Base-by-base conservation (phyloP, 1,140 invertebrate species). In the Drosophila persimilis region DNA sequence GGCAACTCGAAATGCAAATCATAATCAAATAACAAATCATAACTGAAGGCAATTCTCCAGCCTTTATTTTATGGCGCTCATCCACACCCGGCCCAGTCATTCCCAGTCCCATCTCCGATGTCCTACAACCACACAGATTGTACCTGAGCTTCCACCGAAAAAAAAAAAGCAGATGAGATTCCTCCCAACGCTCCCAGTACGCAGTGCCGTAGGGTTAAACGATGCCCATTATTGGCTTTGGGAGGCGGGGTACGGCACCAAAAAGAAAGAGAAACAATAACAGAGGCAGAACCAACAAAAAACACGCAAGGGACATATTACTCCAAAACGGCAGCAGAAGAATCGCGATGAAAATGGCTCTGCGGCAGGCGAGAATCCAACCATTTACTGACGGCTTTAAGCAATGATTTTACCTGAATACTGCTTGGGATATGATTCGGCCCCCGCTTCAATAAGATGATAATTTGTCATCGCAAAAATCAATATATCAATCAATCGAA, bases 21-120 rank as follows among this genome's bases (percentile, higher is more conserved):
- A 84, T 86, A 80, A 80, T 80, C 80, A 63, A 64, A 60, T 58
- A 86, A 80, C 67, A 84, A 86, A 84, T 80, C 81, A 85, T 77
- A 85, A 66, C 55, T 74, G 53, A 59, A 73, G 77, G 41, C 58
- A 74, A 56, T 62, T 39, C 67, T 59, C 50, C 64, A 15, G 48
- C 45, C 55, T 66, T 64, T 57, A 61, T 73, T 85, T 85, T 80
- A 84, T 69, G 80, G 44, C 26, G 31, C 44, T 52, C 54, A 48
- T 51, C 50, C 62, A 43, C 44, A 15, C 1, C 4, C 24, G 24
- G 45, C n/a, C 35, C 4, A 26, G 3, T 26, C 24, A 4, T 20
- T 20, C 20, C 20, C 20, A 35, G 26, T 13, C 41, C 26, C 35
- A 41, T 29, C 29, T 7, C 29, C 7, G 7, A 26, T 44, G 44